Evolutionary conservation across 2,113 vertebrate species (phyloP), one percentile per base, ranked within the genome.

Genomic region (Meles meles): DNA sequence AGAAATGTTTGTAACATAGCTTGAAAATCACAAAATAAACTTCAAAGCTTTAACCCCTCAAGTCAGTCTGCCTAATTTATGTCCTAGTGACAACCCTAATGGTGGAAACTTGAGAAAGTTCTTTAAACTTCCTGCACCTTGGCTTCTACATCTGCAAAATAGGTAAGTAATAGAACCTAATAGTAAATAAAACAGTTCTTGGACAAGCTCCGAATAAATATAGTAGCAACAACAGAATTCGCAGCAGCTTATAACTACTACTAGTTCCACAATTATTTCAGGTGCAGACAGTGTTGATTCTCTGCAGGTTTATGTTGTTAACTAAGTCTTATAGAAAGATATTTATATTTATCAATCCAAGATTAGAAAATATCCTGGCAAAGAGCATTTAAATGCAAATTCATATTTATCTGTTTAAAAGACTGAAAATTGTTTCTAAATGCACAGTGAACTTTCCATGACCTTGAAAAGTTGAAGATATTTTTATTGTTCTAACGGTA

Each of bases 1-100:
- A 94, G 49, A 93, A 90, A 65, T n/a, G 23, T 82, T 63, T 90
- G 12, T 55, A 86, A 86, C 13, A 5, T 12, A 90, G 44, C 49
- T 69, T n/a, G 11, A 95, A 81, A 95, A 91, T 94, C 44, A 79
- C 83, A 59, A 96, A 88, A 93, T 52, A 23, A 82, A 65, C 17
- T 82, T 88, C 44, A 47, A 37, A 80, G 76, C 39, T 84, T 84
- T 34, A 61, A 82, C 14, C 42, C 63, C 52, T 37, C 31, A 21
- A 49, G 21, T 82, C 31, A 76, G 29, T 31, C 7, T 11, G 25
- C 55, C 86, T 81, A 83, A 37, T 59, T 97, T 49, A 95, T 17
- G 18, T 39, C 17, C 44, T 61, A 57, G 25, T 86, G 42, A 77
- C 2, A 37, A 7, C 14, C 61, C 2, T 25, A 42, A 86, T 17